A percentile compares a stretch with the other conserved stretches of the same genome.
Conservation (phyloP, 1,140 invertebrate species). For the Drosophila orena region DNA sequence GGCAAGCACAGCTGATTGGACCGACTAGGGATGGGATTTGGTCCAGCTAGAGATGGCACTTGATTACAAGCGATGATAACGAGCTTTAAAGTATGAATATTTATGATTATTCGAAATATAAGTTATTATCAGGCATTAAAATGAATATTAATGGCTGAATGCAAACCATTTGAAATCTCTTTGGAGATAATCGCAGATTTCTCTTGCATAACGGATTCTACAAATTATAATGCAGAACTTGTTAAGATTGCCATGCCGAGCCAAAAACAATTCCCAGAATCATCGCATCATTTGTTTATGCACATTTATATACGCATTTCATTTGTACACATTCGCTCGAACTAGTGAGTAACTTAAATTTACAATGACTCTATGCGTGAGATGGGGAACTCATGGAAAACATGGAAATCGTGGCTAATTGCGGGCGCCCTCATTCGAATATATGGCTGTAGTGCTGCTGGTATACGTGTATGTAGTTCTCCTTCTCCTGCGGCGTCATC, state of each 20-base stretch:
- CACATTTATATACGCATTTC: slow-evolving; percentile 17
- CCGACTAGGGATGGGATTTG: slow-evolving; percentile 1
- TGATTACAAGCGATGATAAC: neutral
- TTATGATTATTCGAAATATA: too few relatives aligned
- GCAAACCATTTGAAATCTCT: too few relatives aligned
- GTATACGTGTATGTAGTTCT: slow-evolving; percentile 96
- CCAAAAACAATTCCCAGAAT: too few relatives aligned
- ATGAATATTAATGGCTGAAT: too few relatives aligned
- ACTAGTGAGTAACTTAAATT: slow-evolving; percentile 17
- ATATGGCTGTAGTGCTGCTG: slow-evolving; percentile 96
- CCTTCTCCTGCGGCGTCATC: slow-evolving; percentile 97
- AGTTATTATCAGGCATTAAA: too few relatives aligned
- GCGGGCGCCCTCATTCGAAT: slow-evolving; percentile 85
- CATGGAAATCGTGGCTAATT: slow-evolving; percentile 12
- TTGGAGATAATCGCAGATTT: too few relatives aligned
- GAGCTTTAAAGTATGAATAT: neutral
- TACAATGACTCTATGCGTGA: slow-evolving; percentile 37
- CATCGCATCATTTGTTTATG: slow-evolving; percentile 5
- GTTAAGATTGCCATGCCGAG: too few relatives aligned
- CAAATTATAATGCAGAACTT: too few relatives aligned
- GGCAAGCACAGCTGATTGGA: slow-evolving; percentile 32
- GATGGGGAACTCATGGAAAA: slow-evolving; percentile 5
- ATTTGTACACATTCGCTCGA: slow-evolving; percentile 28
- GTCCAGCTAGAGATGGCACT: neutral
- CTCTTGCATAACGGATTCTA: too few relatives aligned